Percentiles rank a stretch among this genome's conserved stretches.
Conservation (phyloP, 2,888 invertebrate species). For the Bedellia somnulentella region DNA sequence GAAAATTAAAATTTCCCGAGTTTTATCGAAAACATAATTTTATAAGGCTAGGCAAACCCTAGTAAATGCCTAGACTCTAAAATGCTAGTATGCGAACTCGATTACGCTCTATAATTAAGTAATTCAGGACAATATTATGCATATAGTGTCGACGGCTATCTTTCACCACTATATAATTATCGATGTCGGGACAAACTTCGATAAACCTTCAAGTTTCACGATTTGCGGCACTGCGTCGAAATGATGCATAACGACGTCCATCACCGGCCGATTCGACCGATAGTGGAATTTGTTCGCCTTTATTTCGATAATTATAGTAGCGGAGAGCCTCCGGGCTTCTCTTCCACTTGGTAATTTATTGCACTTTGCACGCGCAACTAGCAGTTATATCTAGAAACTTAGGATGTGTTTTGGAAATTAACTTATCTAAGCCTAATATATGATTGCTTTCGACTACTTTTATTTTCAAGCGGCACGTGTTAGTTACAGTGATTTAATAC, state of each 20-base stretch:
- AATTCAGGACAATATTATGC: slow-evolving; percentile 44
- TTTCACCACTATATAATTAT: slow-evolving; percentile 40
- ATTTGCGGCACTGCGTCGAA: slow-evolving; percentile 37
- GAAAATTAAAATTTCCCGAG: too few relatives aligned
- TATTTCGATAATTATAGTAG: slow-evolving; percentile 27
- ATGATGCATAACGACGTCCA: slow-evolving; percentile 33
- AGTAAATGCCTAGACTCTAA: slow-evolving; percentile 1
- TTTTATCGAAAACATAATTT: too few relatives aligned
- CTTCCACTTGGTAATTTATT: slow-evolving; percentile 1
- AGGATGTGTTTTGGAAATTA: too few relatives aligned
- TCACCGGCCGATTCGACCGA: slow-evolving; percentile 11
- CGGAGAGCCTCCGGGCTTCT: slow-evolving; percentile 13
- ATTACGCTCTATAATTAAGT: slow-evolving; percentile 34
- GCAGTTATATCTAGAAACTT: too few relatives aligned
- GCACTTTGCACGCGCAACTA: slow-evolving; percentile 1
- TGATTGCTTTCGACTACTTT: too few relatives aligned
- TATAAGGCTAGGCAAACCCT: too few relatives aligned
- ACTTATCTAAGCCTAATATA: too few relatives aligned
- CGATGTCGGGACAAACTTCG: slow-evolving; percentile 20
- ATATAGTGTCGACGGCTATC: slow-evolving; percentile 46
- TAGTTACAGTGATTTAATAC: too few relatives aligned
- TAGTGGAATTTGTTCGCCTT: slow-evolving; percentile 35
- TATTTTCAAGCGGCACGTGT: too few relatives aligned
- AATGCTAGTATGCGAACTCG: slow-evolving; percentile 3
- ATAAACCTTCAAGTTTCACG: slow-evolving; percentile 30